phyloP scores from a whole-genome alignment of 1,140 invertebrate species.

The Pogonomyrmex californicus region DNA sequence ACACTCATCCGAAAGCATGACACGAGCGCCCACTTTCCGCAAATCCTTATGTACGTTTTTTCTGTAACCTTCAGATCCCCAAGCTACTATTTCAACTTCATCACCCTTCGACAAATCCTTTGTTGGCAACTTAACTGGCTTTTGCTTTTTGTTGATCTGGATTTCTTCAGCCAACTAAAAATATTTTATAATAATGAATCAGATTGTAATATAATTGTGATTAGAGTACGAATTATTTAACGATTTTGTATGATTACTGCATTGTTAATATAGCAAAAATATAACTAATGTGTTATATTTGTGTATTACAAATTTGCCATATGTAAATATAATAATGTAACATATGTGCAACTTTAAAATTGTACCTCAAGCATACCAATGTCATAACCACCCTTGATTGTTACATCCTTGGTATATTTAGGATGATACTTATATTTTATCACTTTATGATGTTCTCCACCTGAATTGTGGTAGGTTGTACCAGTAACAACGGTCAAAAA shows the following conservation, averaged over 20 bases:
- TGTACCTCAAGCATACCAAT: no score
- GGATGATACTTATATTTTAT: no score
- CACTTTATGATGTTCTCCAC: no score
- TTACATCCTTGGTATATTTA: no score
- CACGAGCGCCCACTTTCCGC: background rate
- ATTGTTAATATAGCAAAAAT: background rate
- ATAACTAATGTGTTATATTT: background rate
- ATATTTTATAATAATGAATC: background rate
- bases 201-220: background rate
- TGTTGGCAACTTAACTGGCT: background rate
- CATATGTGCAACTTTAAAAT: no score
- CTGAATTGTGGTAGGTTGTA: no score
- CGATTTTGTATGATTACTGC: background rate
- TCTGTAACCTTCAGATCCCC: background rate
- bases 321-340: background rate
- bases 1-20: background rate
- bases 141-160: background rate
- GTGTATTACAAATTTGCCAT: background rate
- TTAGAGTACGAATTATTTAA: background rate
- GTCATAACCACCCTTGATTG: no score
- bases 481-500: no score
- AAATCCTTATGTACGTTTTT: background rate
- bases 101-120: background rate
- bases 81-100: background rate
- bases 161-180: constrained; percentile 2